Evolutionary conservation across 2,113 vertebrate genomes (phyloP).

Genomic region (Pangasianodon hypophthalmus): DNA sequence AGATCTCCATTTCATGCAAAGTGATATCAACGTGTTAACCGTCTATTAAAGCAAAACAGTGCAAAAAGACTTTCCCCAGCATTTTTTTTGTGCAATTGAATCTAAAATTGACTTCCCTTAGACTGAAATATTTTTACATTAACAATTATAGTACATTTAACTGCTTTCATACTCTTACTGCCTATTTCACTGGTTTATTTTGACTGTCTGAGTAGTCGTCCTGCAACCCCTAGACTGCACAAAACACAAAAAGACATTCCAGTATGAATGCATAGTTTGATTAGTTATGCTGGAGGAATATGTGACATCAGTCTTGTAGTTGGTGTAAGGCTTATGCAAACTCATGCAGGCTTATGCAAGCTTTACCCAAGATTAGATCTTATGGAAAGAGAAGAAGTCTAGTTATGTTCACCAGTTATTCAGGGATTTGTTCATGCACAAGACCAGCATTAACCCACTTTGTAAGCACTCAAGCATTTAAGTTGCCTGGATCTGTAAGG

Average conservation of each 20-base stretch:
- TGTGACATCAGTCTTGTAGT: not conserved
- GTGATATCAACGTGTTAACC: not conserved
- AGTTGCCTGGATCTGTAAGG: not conserved
- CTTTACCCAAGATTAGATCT: not conserved
- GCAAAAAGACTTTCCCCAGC: not conserved
- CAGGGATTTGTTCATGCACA: not conserved
- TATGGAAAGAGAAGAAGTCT: not conserved
- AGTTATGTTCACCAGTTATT: not conserved
- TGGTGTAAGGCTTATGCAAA: not conserved
- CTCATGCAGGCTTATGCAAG: not conserved
- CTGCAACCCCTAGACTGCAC: not conserved
- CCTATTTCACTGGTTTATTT: not conserved
- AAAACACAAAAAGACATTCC: not conserved
- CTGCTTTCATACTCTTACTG: not conserved
- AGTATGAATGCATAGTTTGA: not conserved
- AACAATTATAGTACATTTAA: not conserved
- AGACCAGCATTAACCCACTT: not conserved
- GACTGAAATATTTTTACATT: not conserved
- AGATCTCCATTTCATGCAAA: not conserved
- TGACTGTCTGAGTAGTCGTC: not conserved
- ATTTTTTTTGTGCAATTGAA: not conserved
- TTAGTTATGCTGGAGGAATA: not conserved
- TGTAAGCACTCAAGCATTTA: not conserved
- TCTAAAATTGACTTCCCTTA: not conserved
- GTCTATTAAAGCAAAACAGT: not conserved